These are phyloP conservation scores for Plebejus melissa DNA, from an alignment of 2,888 invertebrate species.

Conservation along the genomic window DNA sequence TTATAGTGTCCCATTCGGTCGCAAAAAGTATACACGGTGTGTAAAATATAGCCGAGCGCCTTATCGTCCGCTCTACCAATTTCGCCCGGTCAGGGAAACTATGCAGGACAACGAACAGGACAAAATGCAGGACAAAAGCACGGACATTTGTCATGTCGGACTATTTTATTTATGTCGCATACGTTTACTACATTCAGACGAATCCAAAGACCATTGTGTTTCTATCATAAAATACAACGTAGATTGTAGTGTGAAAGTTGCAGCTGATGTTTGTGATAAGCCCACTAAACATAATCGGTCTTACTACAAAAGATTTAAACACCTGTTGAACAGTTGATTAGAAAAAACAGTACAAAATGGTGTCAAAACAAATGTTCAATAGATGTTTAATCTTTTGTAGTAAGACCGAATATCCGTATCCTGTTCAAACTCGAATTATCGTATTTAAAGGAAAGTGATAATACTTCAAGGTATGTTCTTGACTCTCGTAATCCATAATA, in stretches of 20 bases:
- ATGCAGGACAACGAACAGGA: not conserved
- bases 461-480: too few relatives aligned
- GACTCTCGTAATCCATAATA: not conserved
- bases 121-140: constrained; percentile 2
- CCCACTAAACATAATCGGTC: too few relatives aligned
- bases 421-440: too few relatives aligned
- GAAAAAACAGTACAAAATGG: too few relatives aligned
- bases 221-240: not conserved
- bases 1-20: not conserved
- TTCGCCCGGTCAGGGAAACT: not conserved
- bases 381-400: too few relatives aligned
- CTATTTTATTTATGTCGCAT: constrained; percentile 8
- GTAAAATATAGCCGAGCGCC: constrained; percentile 10
- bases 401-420: too few relatives aligned
- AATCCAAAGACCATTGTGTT: not conserved
- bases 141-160: constrained; percentile 8
- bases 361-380: too few relatives aligned
- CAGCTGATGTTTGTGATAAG: too few relatives aligned
- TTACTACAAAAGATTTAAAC: too few relatives aligned
- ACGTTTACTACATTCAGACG: not conserved
- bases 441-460: too few relatives aligned
- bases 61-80: constrained; percentile 5
- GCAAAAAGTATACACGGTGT: not conserved
- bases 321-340: too few relatives aligned
- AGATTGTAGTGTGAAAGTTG: not conserved